These are phyloP conservation scores for Tauraco erythrolophus DNA, from an alignment of 2,113 vertebrate genomes.

Conservation along the genomic window DNA sequence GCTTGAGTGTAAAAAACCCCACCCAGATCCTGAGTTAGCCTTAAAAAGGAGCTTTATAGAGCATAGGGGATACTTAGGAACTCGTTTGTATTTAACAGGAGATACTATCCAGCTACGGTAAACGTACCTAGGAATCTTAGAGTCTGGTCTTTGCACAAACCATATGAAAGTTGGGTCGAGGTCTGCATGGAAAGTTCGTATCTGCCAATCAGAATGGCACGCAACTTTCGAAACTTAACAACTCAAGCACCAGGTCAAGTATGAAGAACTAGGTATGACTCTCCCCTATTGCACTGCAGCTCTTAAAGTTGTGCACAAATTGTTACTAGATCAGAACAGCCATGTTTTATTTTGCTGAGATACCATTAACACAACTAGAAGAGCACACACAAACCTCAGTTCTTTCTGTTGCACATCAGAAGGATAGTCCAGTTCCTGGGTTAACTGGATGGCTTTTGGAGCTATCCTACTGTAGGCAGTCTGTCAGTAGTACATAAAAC, in stretches of 20 bases:
- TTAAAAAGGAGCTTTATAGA: background rate
- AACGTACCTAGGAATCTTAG: background rate
- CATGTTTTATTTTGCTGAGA: background rate
- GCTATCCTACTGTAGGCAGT: background rate
- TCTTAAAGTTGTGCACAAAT: background rate
- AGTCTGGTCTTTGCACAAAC: background rate
- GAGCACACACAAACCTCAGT: background rate
- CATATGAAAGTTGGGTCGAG: background rate
- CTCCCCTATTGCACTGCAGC: background rate
- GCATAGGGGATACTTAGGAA: background rate
- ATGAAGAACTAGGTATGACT: background rate
- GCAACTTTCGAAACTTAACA: background rate
- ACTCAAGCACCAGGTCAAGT: background rate
- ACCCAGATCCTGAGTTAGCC: background rate
- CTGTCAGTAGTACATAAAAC: fast-evolving
- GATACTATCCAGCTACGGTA: background rate
- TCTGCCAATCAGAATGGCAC: fast-evolving
- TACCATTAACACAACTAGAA: background rate
- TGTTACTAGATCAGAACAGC: background rate
- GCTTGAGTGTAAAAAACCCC: background rate
- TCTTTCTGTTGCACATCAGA: background rate
- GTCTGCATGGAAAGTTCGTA: background rate
- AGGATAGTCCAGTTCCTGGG: background rate
- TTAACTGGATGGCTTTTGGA: background rate
- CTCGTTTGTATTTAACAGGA: background rate